These are phyloP conservation scores for Malaclemys terrapin DNA, from an alignment of 2,113 vertebrate species.

Conservation along the genomic window DNA sequence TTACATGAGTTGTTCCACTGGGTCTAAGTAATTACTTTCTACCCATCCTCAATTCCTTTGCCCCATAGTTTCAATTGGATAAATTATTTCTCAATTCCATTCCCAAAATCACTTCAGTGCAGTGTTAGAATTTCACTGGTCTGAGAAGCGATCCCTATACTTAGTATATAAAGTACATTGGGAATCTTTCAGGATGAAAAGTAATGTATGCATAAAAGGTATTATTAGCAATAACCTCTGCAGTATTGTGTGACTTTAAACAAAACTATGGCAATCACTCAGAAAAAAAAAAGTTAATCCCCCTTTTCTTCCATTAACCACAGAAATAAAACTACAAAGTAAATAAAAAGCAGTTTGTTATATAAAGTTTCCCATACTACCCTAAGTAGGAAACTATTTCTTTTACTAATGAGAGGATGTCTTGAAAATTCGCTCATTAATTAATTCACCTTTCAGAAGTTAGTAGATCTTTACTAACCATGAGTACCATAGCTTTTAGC, in stretches of 20 bases:
- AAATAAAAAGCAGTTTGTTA: background rate
- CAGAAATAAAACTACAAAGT: background rate
- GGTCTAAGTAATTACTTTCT: slow-evolving; percentile 28
- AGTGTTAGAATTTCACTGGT: slow-evolving; percentile 47
- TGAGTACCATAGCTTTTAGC: background rate
- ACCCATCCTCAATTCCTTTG: background rate
- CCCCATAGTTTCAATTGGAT: slow-evolving; percentile 47
- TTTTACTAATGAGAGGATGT: background rate
- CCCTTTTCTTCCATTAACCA: background rate
- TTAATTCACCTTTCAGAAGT: background rate
- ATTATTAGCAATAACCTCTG: background rate
- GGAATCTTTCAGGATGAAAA: slow-evolving; percentile 32
- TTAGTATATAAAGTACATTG: slow-evolving; percentile 31
- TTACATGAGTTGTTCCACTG: background rate
- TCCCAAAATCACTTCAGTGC: slow-evolving; percentile 27
- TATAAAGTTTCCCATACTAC: background rate
- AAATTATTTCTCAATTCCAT: slow-evolving; percentile 42
- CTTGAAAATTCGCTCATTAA: background rate
- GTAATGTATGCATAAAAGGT: background rate
- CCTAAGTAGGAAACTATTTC: background rate
- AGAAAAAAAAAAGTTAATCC: background rate
- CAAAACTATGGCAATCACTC: background rate
- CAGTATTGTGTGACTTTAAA: background rate
- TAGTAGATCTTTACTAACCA: background rate
- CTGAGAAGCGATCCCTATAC: slow-evolving; percentile 17